Base-by-base conservation (phyloP, 2,888 invertebrate species). In the Aspidapion aeneum region DNA sequence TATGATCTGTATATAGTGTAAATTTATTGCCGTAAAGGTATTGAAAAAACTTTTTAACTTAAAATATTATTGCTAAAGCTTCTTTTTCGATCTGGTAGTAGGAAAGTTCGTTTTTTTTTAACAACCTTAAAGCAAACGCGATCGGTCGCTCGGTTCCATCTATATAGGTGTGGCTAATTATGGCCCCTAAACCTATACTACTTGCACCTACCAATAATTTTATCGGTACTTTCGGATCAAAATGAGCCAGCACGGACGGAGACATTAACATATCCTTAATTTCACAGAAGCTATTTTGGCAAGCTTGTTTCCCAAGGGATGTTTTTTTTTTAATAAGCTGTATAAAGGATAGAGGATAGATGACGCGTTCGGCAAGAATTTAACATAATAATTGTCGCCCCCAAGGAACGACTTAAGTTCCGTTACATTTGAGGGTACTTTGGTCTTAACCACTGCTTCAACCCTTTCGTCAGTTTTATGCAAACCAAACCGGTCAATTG, bases 11-110 rank as follows among this genome's bases (percentile, higher is more conserved):
- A 2, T 57, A 58, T 9, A 69, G 35, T 58, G 58, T 76, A 69
- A 81, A 81, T 7, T 71, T 65, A 2, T 73, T 63, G 1, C 76
- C 78, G 64, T 69, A 74, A 1, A 79, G 51, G 64, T 74, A 80
- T 18, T 74, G 67, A 62, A 75, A 70, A 65, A 79, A 80, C 66
- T 73, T 72, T 49, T 69, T 67, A 9, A 79, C 71, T 2, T 74
- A 76, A 64, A 68, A 80, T 51, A 77, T 65, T 12, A 66, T 66
- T 48, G 66, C 52, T 17, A 57, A n/a, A 58, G 55, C 66, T 9
- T 62, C 60, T 49, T 65, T 60, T 48, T 63, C 61, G 48, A 64
- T 63, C 58, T 69, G 68, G 20, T 62, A 75, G 63, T 71, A 69
- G 20, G 58, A 61, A 35, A 61, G 67, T 48, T 77, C 66, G 7